Conservation (phyloP, 2,797 vertebrate genomes). For the Erethizon dorsatum region DNA sequence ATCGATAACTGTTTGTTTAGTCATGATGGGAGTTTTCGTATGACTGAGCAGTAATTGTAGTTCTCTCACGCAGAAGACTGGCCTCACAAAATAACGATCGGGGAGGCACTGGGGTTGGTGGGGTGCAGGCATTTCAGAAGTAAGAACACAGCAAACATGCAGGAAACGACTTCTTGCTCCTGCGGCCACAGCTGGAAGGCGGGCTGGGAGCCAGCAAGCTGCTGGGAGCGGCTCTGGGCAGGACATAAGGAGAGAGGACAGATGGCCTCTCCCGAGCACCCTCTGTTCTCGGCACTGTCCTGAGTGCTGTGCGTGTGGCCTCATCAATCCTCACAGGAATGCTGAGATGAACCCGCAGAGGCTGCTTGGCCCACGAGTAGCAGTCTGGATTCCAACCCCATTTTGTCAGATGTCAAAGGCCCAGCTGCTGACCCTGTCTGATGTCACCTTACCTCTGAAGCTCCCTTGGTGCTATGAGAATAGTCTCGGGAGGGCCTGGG, state of each 20-base stretch:
- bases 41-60: constrained; percentile 70
- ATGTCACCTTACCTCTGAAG: not conserved
- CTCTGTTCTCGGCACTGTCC: not conserved
- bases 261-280: not conserved
- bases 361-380: not conserved
- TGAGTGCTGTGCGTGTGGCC: not conserved
- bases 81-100: constrained; percentile 67
- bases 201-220: not conserved
- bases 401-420: constrained; percentile 30
- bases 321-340: not conserved
- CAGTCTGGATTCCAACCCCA: not conserved
- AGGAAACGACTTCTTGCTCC: not conserved
- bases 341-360: not conserved
- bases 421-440: not conserved
- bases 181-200: not conserved
- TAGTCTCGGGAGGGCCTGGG: not conserved
- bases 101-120: constrained; percentile 6
- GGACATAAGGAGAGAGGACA: not conserved
- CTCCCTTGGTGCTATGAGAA: not conserved
- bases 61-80: constrained; percentile 73
- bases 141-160: not conserved
- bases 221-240: not conserved
- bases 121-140: not conserved
- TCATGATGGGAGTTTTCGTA: constrained; percentile 50
- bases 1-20: constrained; percentile 69